Evolutionary conservation across 2,113 vertebrate species (phyloP).

Genomic region (Pollachius pollachius): DNA sequence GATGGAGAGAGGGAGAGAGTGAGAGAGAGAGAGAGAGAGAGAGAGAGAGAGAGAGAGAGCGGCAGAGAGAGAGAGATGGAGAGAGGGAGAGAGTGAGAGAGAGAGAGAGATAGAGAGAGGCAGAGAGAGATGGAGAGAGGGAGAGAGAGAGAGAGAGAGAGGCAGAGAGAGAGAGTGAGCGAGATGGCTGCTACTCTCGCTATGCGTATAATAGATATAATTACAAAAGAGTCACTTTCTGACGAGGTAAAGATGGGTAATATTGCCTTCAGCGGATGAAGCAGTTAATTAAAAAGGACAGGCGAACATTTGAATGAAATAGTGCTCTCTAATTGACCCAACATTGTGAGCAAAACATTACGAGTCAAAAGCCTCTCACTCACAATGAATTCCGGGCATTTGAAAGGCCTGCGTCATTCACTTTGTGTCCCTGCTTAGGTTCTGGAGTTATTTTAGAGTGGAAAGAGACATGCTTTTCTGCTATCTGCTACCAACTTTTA

Average conservation of each 20-base stretch:
- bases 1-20: too few relatives aligned
- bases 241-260: neutral
- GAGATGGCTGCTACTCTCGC: neutral
- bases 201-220: slow-evolving; percentile 10
- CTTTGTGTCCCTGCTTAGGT: too few relatives aligned
- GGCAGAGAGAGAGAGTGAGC: slow-evolving; percentile 9
- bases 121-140: slow-evolving; percentile 39
- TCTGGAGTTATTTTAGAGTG: too few relatives aligned
- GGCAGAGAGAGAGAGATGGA: too few relatives aligned
- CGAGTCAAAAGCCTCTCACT: neutral
- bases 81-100: too few relatives aligned
- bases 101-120: slow-evolving; percentile 63
- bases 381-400: too few relatives aligned
- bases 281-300: neutral
- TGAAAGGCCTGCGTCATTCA: too few relatives aligned
- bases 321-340: neutral
- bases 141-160: neutral
- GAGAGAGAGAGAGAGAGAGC: too few relatives aligned
- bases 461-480: too few relatives aligned
- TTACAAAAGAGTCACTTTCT: neutral
- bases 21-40: too few relatives aligned
- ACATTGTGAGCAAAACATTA: neutral
- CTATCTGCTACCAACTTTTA: too few relatives aligned
- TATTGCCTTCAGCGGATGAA: neutral
- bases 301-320: neutral